Base-by-base conservation (phyloP, 2,797 vertebrate genomes). In the Bryconaethiops microstoma region DNA sequence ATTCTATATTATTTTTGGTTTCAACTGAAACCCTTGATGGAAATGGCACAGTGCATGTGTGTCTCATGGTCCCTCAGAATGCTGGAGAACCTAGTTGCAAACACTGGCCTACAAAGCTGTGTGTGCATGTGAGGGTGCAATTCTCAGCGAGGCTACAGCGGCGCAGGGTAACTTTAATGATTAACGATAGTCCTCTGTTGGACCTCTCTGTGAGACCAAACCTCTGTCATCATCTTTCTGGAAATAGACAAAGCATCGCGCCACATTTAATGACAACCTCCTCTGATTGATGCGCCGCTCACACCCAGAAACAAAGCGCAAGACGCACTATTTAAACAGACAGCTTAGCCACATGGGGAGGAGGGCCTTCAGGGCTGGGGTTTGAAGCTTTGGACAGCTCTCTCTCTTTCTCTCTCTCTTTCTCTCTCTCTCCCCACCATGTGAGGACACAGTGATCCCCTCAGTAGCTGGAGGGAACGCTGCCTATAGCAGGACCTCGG, bases 381-480 rank as follows among this genome's bases (percentile, higher is more conserved):
- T 84, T 84, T 82, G 81, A 84, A 82, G 82, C 72, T 84, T 82
- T 86, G 78, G 74, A 84, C 82, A 84, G 77, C 60, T 42, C 77
- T 76, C 62, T 35, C 25, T 35, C 74, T 80, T 74, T 48, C 69
- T 78, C 77, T 73, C 69, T 55, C 68, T 78, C 77, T 68, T 73
- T 67, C 65, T 29, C 35, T 35, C 45, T 12, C 45, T 48, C 42
- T 7, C 42, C 42, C 42, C 2, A 25, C 82, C 29, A 23, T 73
- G 80, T 73, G 55, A 0, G 2, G 55, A 71, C 68, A 72, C 74
- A 63, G 64, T 78, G 82, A 84, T 75, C 42, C 21, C 12, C 59
- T 71, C 64, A 35, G 42, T 35, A 82, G 80, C 50, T 76, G 65
- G 35, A 80, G 25, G n/a, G 35, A 77, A 68, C 25, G 21, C 67